These are phyloP conservation scores for Amblyornis subalaris DNA, from an alignment of 2,113 vertebrate species.

Conservation along the genomic window DNA sequence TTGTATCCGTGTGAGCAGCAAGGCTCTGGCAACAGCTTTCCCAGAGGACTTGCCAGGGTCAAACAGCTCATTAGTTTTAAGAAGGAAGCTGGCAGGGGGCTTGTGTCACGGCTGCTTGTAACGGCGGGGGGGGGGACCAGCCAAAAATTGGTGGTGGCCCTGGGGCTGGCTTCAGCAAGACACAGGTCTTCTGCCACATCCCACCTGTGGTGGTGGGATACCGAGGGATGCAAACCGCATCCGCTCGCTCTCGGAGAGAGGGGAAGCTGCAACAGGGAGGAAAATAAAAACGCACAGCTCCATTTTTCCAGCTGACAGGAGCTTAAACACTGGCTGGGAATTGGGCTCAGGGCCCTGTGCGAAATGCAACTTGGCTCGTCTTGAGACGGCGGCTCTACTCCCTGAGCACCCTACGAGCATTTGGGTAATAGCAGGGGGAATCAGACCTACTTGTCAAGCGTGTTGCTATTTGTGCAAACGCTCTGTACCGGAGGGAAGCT, in stretches of 20 bases:
- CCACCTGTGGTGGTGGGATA: background rate
- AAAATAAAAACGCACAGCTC: background rate
- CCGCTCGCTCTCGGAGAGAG: accelerated
- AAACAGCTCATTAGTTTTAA: constrained; percentile 42
- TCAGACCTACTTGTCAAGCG: background rate
- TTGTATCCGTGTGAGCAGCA: background rate
- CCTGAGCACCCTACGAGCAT: background rate
- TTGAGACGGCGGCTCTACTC: background rate
- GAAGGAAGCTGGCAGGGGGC: constrained; percentile 12
- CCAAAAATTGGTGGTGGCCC: background rate
- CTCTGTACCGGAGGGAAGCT: constrained; percentile 17
- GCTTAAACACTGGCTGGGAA: background rate
- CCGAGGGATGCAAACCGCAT: accelerated
- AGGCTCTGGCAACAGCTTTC: constrained; percentile 4
- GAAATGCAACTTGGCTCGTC: background rate
- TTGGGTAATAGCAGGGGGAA: background rate
- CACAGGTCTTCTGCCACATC: background rate
- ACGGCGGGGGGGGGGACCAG: accelerated
- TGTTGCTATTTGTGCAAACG: constrained; percentile 38
- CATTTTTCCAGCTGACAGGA: constrained; percentile 9
- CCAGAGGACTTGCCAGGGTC: constrained; percentile 26
- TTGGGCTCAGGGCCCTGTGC: background rate
- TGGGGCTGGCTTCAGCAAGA: background rate
- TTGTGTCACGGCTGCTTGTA: background rate
- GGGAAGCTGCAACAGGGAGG: background rate